Evolutionary conservation across 92 coral and sea anemone genomes (phyloP), one percentile per base, ranked within the genome.

Genomic region (Palythoa grandiflora): DNA sequence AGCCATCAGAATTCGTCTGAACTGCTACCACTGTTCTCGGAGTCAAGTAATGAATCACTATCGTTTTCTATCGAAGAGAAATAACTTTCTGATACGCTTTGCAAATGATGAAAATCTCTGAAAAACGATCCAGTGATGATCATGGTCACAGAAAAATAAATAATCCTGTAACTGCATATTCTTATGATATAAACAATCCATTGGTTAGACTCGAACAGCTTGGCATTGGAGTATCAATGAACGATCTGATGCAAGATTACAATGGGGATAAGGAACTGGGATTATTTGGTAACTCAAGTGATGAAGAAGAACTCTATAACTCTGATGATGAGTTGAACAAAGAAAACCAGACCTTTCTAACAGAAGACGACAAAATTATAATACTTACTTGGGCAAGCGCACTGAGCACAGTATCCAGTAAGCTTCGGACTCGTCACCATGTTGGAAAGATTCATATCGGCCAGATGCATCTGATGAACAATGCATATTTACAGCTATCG

Each of bases 401-500:
- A 6, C 79, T 75, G 47, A 44, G 19, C 50, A 44, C 79, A 75
- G 79, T 75, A 44, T 75, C 57, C 79, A 75, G n/a, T 57, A 47
- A 40, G 36, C 79, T 47, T 19, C 47, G 37, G 21, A 16, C 79
- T 37, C 20, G 52, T 71, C 16, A 37, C 77, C 37, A 72, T 35
- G 77, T 35, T 72, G 39, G 16, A 40, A 72, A 40, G 12, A 17
- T 72, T 16, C 16, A 5, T 75, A 36, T 75, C n/a, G 79, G 61
- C 59, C 79, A 48, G 51, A 75, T 75, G 51, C 60, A 75, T 48
- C 79, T 75, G 48, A 75, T 50, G 79, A 75, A 75, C 38, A 75
- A 75, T 47, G 79, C 61, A 47, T 75, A 47, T 38, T 48, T 75
- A 59, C 79, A 47, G 35, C 51, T 75, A 47, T 75, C 79, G 9